These are phyloP conservation scores for Zaprionus obscuricornis DNA, from an alignment of 2,888 invertebrate genomes.

Conservation along the genomic window DNA sequence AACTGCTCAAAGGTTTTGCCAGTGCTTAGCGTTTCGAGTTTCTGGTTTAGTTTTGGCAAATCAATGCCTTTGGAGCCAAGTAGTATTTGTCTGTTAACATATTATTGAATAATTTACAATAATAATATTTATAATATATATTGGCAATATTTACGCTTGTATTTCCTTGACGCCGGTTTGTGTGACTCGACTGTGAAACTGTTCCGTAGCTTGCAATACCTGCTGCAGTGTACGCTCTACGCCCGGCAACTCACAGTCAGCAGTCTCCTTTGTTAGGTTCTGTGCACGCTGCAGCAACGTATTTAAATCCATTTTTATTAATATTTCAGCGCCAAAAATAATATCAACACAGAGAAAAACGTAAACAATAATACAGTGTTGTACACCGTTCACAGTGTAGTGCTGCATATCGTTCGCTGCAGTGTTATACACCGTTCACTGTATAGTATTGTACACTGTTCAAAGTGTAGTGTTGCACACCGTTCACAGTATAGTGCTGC, in stretches of 20 bases:
- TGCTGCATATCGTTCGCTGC: conserved; percentile 10
- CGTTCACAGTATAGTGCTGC: too few species aligned
- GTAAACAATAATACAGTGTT: conserved; percentile 37
- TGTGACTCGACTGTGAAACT: conserved; percentile 93
- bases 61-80: conserved; percentile 97
- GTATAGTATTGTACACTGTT: too few species aligned
- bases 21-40: conserved; percentile 93
- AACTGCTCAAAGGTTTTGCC: conserved; percentile 93
- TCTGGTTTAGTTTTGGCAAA: conserved; percentile 95
- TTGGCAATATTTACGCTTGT: conserved; percentile 87
- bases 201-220: conserved; percentile 94
- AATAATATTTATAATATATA: conserved; percentile 38
- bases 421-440: too few species aligned
- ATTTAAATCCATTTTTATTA: conserved; percentile 88
- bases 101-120: conserved; percentile 25
- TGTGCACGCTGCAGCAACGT: conserved; percentile 96
- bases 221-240: conserved; percentile 95
- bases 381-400: not conserved
- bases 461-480: too few species aligned
- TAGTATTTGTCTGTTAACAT: conserved; percentile 89
- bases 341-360: conserved; percentile 36
- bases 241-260: conserved; percentile 91
- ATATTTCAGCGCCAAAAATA: conserved; percentile 9
- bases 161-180: conserved; percentile 94
- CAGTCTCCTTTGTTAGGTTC: conserved; percentile 93